A percentile compares a stretch with the other conserved stretches of the same genome.
Evolutionary conservation across 92 coral and sea anemone species (phyloP).

Genomic region (Montipora capitata): DNA sequence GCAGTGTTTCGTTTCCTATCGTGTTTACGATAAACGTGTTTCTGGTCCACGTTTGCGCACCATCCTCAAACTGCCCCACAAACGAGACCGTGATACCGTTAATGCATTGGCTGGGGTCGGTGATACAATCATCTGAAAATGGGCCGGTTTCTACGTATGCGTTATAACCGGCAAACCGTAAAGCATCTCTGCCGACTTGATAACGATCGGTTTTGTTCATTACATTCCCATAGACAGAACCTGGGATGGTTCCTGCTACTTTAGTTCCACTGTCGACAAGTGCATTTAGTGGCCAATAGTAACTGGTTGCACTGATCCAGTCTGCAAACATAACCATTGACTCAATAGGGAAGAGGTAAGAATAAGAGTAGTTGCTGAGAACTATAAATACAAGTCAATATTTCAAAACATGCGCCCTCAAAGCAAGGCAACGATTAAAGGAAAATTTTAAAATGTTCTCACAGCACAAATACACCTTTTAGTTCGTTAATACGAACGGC

Average conservation of each 20-base stretch:
- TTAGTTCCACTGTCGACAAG: conserved; percentile 67
- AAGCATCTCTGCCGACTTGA: conserved; percentile 68
- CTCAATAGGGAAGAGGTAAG: too few relatives aligned
- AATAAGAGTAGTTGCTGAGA: too few relatives aligned
- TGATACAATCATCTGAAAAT: conserved; percentile 73
- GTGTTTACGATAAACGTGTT: conserved; percentile 86
- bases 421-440: too few relatives aligned
- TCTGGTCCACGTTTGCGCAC: conserved; percentile 78
- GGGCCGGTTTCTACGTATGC: conserved; percentile 75
- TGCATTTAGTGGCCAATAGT: conserved; percentile 92
- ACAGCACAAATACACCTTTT: too few relatives aligned
- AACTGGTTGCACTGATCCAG: conserved; percentile 93
- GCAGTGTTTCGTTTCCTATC: conserved; percentile 55
- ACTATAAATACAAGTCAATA: too few relatives aligned
- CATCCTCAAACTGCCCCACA: conserved; percentile 79
- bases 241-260: conserved; percentile 83
- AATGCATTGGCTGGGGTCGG: conserved; percentile 75
- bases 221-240: conserved; percentile 78
- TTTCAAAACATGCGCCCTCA: too few relatives aligned
- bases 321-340: conserved; percentile 25
- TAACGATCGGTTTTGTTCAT: conserved; percentile 43
- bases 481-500: too few relatives aligned
- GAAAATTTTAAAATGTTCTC: too few relatives aligned
- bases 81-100: conserved; percentile 85
- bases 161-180: conserved; percentile 68